Conservation (phyloP, 1,140 invertebrate genomes). For the Ephestia elutella region DNA sequence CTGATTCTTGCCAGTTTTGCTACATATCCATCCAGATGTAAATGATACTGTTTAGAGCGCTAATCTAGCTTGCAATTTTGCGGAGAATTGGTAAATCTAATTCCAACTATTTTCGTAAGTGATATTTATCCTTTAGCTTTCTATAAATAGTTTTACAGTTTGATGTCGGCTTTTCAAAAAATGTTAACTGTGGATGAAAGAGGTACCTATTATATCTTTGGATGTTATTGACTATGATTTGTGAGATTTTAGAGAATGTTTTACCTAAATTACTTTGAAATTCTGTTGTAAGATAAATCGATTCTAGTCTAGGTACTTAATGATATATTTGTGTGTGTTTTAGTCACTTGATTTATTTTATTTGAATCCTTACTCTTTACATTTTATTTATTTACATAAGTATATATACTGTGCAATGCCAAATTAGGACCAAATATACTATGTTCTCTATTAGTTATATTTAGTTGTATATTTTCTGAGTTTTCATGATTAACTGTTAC, state of each 20-base stretch:
- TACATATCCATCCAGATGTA: conserved; percentile 68
- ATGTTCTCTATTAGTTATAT: conserved; percentile 57
- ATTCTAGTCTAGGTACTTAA: conserved; percentile 42
- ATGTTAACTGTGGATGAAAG: conserved; percentile 68
- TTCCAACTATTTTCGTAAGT: conserved; percentile 64
- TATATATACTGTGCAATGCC: conserved; percentile 40
- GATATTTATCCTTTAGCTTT: conserved; percentile 65
- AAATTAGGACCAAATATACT: conserved; percentile 40
- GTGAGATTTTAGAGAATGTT: conserved; percentile 54
- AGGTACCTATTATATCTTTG: conserved; percentile 67
- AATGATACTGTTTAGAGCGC: conserved; percentile 50
- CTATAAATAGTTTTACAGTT: conserved; percentile 68
- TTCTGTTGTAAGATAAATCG: conserved; percentile 37
- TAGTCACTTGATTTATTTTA: conserved; percentile 36
- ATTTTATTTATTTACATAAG: conserved; percentile 35
- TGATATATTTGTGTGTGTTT: conserved; percentile 36
- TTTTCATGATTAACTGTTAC: conserved; percentile 37
- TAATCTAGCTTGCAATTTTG: conserved; percentile 29
- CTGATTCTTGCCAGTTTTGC: conserved; percentile 65
- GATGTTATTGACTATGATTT: conserved; percentile 61
- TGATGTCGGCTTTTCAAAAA: conserved; percentile 71
- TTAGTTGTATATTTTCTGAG: conserved; percentile 34
- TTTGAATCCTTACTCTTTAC: conserved; percentile 45
- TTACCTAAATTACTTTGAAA: conserved; percentile 34
- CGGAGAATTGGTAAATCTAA: conserved; percentile 47